Conservation (phyloP, 2,888 invertebrate species). For the Ormyrus labotus region DNA sequence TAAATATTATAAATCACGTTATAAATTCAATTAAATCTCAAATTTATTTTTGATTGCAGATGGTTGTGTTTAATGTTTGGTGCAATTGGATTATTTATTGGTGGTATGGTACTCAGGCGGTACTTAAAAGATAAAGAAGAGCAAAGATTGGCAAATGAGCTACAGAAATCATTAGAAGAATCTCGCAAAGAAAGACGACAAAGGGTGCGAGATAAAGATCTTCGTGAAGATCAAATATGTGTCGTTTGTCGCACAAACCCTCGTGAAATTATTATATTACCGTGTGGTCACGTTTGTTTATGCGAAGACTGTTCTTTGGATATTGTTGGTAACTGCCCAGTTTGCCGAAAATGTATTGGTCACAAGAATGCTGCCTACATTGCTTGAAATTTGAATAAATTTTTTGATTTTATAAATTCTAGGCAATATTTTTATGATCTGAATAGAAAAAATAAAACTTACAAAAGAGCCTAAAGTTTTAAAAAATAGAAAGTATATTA, state of each 20-base stretch:
- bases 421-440: conserved; percentile 54
- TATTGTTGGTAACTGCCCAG: conserved; percentile 84
- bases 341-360: conserved; percentile 85
- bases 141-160: conserved; percentile 78
- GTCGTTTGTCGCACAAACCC: conserved; percentile 92
- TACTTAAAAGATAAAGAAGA: conserved; percentile 79
- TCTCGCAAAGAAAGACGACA: conserved; percentile 83
- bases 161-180: conserved; percentile 77
- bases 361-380: conserved; percentile 87
- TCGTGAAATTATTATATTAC: conserved; percentile 90
- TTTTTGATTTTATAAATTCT: conserved; percentile 44
- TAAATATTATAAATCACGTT: neutral
- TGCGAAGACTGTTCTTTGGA: conserved; percentile 89
- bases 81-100: conserved; percentile 77
- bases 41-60: conserved; percentile 66
- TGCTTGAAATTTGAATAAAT: conserved; percentile 74
- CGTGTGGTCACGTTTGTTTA: conserved; percentile 93
- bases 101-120: conserved; percentile 76
- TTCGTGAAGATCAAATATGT: conserved; percentile 83
- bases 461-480: conserved; percentile 54
- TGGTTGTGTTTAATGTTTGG: conserved; percentile 78
- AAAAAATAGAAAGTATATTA: conserved; percentile 42
- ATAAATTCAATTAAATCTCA: neutral
- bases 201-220: conserved; percentile 80
- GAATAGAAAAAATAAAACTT: conserved; percentile 47